phyloP scores from a whole-genome alignment of 2,888 invertebrate genomes.

The Nebria salina region DNA sequence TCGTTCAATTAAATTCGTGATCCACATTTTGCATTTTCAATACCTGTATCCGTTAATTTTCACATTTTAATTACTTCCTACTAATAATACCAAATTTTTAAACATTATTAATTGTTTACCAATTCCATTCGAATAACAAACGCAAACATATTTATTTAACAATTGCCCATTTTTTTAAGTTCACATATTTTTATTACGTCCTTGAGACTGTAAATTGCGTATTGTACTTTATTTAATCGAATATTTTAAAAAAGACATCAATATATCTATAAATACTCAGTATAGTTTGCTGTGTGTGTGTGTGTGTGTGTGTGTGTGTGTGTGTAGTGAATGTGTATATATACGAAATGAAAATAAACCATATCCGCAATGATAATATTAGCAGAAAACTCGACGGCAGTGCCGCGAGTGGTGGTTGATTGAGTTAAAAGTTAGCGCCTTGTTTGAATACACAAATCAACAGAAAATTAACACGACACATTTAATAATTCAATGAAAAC shows the following conservation, averaged over 20 bases:
- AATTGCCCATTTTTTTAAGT: too few relatives aligned
- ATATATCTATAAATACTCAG: neutral
- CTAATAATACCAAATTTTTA: neutral
- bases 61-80: neutral
- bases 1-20: neutral
- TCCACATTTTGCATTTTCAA: neutral
- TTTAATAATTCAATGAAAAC: slow-evolving; percentile 58
- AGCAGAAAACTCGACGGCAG: slow-evolving; percentile 49
- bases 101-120: too few relatives aligned
- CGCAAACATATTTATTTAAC: too few relatives aligned
- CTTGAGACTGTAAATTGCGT: too few relatives aligned
- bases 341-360: slow-evolving; percentile 42
- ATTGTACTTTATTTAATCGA: too few relatives aligned
- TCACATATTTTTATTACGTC: too few relatives aligned
- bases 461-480: slow-evolving; percentile 57
- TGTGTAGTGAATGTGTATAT: neutral
- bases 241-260: neutral
- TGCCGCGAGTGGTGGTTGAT: slow-evolving; percentile 52
- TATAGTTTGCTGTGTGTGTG: neutral
- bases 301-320: neutral
- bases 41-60: neutral
- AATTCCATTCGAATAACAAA: too few relatives aligned
- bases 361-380: slow-evolving; percentile 49
- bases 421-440: slow-evolving; percentile 57
- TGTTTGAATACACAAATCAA: slow-evolving; percentile 60